phyloP scores from a whole-genome alignment of 2,113 vertebrate species.

The Muntiacus muntjak region DNA sequence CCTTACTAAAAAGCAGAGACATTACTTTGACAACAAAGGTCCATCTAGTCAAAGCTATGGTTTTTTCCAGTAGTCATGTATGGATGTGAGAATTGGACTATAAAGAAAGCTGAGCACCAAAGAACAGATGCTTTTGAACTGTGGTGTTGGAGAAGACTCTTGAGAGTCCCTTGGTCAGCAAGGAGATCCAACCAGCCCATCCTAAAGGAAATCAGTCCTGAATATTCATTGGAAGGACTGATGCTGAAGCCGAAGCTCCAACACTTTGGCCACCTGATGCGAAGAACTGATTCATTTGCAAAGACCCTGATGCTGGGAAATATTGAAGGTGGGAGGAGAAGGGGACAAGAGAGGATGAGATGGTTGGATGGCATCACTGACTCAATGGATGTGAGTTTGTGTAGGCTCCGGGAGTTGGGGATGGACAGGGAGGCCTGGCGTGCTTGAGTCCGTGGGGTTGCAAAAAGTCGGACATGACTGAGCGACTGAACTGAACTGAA shows the following conservation, averaged over 20 bases:
- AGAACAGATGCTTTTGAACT: background rate
- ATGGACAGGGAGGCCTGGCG: background rate
- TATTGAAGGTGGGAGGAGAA: background rate
- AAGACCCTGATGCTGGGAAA: background rate
- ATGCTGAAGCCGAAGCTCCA: background rate
- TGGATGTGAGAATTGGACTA: background rate
- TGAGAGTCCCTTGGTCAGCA: background rate
- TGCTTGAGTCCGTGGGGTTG: background rate
- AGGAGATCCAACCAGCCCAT: background rate
- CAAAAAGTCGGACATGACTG: background rate
- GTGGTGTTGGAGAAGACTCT: background rate
- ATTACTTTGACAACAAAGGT: background rate
- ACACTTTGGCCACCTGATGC: background rate
- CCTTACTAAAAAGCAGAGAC: background rate
- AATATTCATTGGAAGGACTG: background rate
- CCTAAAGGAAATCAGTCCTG: background rate
- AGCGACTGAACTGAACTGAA: background rate
- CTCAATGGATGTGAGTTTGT: background rate
- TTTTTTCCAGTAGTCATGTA: background rate
- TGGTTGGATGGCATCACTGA: background rate
- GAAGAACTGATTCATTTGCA: background rate
- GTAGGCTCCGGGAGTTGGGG: accelerated
- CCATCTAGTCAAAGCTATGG: background rate
- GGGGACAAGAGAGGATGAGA: background rate
- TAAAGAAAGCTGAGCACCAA: accelerated